Conservation (phyloP, 2,888 invertebrate genomes). For the Archips xylosteana region DNA sequence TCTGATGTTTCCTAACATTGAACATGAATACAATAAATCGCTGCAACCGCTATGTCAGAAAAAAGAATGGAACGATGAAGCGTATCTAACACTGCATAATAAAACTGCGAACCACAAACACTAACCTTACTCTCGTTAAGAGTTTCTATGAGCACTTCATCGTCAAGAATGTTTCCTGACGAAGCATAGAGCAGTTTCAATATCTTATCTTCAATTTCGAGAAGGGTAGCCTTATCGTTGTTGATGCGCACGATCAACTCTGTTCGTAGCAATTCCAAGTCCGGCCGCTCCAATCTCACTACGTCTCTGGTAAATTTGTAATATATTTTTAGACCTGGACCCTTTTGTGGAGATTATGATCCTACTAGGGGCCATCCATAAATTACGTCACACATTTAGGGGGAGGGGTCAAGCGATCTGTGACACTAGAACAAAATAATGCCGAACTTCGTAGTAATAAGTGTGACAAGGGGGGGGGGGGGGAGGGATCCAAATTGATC, state of each 20-base stretch:
- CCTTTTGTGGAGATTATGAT: neutral
- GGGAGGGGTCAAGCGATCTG: no score
- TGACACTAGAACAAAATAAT: no score
- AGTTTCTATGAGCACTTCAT: constrained; percentile 96
- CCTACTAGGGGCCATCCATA: no score
- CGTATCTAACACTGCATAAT: neutral
- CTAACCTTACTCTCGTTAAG: constrained; percentile 93
- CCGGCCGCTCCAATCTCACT: constrained; percentile 95
- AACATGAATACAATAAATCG: neutral
- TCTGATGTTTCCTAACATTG: constrained; percentile 92
- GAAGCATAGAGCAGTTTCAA: constrained; percentile 92
- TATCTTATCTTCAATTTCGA: constrained; percentile 96
- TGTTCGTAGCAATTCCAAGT: constrained; percentile 92
- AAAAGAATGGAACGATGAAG: neutral
- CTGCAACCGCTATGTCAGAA: no score
- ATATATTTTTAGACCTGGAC: neutral
- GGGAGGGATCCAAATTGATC: no score
- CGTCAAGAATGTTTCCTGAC: constrained; percentile 96
- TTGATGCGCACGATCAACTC: constrained; percentile 95
- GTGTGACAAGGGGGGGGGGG: no score
- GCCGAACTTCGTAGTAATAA: no score
- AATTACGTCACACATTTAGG: no score
- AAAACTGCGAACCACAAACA: neutral
- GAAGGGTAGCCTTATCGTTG: constrained; percentile 92
- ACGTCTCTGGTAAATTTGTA: constrained; percentile 87